Evolutionary conservation across 2,113 vertebrate species (phyloP).

Genomic region (Anser cygnoides): DNA sequence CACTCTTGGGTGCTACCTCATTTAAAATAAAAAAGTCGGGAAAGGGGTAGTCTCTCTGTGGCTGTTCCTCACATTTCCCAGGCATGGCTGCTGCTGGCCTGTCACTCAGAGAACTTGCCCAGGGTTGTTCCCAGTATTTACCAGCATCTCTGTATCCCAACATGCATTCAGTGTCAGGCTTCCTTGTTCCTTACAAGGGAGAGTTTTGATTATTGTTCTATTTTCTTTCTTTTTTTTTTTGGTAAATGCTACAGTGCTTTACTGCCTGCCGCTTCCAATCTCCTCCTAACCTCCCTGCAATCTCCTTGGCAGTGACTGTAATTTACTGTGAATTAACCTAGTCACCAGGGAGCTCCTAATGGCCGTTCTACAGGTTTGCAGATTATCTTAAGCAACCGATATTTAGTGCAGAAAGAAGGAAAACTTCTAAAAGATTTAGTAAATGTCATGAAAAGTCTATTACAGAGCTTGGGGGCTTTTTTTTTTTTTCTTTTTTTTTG

Average conservation of each 20-base stretch:
- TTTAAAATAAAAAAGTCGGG: neutral
- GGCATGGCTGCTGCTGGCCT: neutral
- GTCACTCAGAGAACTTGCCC: neutral
- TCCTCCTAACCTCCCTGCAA: slow-evolving; percentile 52
- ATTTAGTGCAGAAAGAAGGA: slow-evolving; percentile 68
- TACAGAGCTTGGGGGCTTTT: neutral
- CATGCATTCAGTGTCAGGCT: neutral
- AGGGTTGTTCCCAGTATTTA: neutral
- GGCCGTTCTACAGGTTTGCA: slow-evolving; percentile 53
- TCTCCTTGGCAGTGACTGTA: slow-evolving; percentile 72
- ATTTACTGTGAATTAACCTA: slow-evolving; percentile 74
- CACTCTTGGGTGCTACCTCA: neutral
- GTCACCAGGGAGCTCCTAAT: slow-evolving; percentile 74
- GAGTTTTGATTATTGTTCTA: slow-evolving; percentile 56
- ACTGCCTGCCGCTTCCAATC: slow-evolving; percentile 43
- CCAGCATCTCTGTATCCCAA: neutral
- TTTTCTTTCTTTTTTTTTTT: slow-evolving; percentile 59
- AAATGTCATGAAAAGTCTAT: slow-evolving; percentile 68
- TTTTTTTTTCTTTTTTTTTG: neutral
- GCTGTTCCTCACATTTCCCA: neutral
- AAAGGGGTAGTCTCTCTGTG: neutral
- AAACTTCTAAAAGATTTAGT: slow-evolving; percentile 64
- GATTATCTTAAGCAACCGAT: slow-evolving; percentile 72
- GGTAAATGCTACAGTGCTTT: slow-evolving; percentile 51
- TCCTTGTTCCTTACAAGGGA: neutral